Evolutionary conservation across 2,888 invertebrate genomes (phyloP).

Genomic region (Lasioglossum morio): DNA sequence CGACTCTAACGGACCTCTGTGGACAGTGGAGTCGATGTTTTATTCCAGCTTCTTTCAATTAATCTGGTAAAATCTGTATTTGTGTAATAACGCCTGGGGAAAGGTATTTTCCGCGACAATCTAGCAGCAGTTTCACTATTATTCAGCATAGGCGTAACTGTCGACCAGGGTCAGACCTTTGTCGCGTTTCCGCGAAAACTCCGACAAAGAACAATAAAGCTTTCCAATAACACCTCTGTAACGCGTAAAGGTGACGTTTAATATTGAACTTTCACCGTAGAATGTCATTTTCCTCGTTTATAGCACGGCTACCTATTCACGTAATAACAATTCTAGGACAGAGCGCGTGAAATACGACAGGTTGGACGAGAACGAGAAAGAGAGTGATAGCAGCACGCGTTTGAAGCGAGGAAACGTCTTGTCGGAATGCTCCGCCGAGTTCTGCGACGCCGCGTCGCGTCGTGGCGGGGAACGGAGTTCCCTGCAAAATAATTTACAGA

Average conservation of each 20-base stretch:
- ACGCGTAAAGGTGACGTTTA: slow-evolving; percentile 36
- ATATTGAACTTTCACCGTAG: slow-evolving; percentile 41
- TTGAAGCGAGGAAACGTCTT: slow-evolving; percentile 32
- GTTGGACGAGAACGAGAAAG: slow-evolving; percentile 6
- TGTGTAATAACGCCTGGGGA: background rate
- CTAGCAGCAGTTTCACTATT: background rate
- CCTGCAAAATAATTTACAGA: slow-evolving; percentile 31
- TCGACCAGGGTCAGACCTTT: background rate
- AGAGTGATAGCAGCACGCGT: slow-evolving; percentile 6
- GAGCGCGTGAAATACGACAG: slow-evolving; percentile 38
- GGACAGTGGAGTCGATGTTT: background rate
- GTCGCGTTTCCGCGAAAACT: background rate
- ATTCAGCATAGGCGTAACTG: background rate
- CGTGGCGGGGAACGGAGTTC: background rate
- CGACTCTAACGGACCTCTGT: background rate
- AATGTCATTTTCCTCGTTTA: slow-evolving; percentile 42
- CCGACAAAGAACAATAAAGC: slow-evolving; percentile 20
- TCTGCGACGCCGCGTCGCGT: background rate
- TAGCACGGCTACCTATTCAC: slow-evolving; percentile 22
- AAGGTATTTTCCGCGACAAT: background rate
- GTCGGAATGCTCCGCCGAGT: background rate
- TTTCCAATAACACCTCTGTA: slow-evolving; percentile 21
- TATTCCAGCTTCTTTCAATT: background rate
- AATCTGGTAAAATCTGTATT: background rate
- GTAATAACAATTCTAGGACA: slow-evolving; percentile 39